These are phyloP conservation scores for Gnathonemus echidnorhynchus DNA, from an alignment of 2,113 vertebrate species.

Conservation along the genomic window DNA sequence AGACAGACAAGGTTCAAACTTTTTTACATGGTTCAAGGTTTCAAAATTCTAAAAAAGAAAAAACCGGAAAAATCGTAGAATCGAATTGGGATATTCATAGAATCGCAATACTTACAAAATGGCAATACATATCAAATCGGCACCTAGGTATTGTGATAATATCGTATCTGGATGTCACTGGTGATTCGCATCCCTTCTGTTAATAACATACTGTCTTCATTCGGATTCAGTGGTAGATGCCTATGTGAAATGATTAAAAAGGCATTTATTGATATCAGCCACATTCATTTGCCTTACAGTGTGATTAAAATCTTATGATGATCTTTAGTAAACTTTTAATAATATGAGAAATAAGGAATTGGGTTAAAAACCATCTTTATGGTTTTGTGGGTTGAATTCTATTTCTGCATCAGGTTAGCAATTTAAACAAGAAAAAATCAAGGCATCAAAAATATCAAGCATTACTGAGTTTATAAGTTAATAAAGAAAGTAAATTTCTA, in stretches of 20 bases:
- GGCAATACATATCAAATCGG: no score
- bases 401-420: not conserved
- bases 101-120: no score
- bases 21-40: no score
- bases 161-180: no score
- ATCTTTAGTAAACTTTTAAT: not conserved
- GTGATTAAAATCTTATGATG: not conserved
- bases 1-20: no score
- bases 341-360: not conserved
- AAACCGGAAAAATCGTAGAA: no score
- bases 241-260: not conserved
- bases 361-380: not conserved
- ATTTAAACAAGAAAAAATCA: not conserved
- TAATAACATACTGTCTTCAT: not conserved
- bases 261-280: not conserved
- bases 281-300: not conserved
- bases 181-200: no score
- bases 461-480: not conserved
- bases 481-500: not conserved
- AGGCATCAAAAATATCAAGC: not conserved
- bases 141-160: no score
- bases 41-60: no score
- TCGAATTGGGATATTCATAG: no score
- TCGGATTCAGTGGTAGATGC: not conserved
- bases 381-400: not conserved